Evolutionary conservation across 2,797 vertebrate species (phyloP), one percentile per base, ranked within the genome.

Genomic region (Chloroceryle inda): DNA sequence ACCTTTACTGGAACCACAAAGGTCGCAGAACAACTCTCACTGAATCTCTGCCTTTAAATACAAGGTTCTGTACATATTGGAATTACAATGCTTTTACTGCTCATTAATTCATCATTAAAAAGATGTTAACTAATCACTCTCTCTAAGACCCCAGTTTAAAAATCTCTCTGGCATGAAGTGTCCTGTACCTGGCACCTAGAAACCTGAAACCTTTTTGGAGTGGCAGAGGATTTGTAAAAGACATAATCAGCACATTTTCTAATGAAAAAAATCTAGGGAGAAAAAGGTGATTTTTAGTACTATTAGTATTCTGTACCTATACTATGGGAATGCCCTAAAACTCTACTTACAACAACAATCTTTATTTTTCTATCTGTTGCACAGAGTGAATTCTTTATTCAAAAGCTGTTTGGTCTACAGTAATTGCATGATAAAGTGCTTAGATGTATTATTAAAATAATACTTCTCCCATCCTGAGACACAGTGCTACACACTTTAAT

Each of bases 51-150:
- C 88, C 93, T 98, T 97, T 95, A 97, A 97, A 96, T 61, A 93
- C 71, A 97, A 95, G 59, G 77, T 88, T 98, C 94, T 95, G 87
- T 96, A 95, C 84, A 94, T 96, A 97, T 22, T 97, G 83, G 96
- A 96, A 96, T 97, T 96, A 94, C 92, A 97, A 73, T 88, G 95
- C 47, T 93, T 97, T 98, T 97, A 97, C 92, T 98, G 91, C 82
- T 97, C 88, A 96, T 97, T 98, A 98, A 96, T 97, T 97, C 89
- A 96, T 97, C 95, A 96, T 97, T 97, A 96, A 97, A 97, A 97
- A 35, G 53, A 95, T 97, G 96, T 97, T 97, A 97, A 97, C 95
- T 98, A 97, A 96, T 97, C 89, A 94, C 85, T 96, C 84, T 94
- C 40, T 95, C 55, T 94, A 96, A 97, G 69, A 62, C 58, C 95